Conservation (phyloP, 1,140 invertebrate genomes). For the Probaryconus sp. region DNA sequence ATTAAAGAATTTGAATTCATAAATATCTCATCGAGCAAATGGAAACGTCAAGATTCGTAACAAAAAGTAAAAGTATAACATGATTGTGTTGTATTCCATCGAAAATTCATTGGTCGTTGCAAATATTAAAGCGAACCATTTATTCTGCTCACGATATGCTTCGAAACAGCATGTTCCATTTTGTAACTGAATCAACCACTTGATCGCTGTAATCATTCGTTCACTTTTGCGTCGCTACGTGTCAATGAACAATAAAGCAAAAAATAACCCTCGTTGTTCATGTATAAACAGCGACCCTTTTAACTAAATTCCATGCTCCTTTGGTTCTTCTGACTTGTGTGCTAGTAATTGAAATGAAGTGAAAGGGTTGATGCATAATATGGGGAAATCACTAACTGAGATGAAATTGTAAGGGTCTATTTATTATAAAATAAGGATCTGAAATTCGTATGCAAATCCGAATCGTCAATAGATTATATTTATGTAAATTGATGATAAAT, state of each 20-base stretch:
- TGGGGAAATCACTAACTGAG: slow-evolving; percentile 3
- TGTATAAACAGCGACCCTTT: slow-evolving; percentile 29
- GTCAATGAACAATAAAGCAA: slow-evolving; percentile 29
- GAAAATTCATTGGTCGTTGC: background rate
- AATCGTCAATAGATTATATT: slow-evolving; percentile 15
- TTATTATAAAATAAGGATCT: slow-evolving; percentile 18
- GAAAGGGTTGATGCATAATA: slow-evolving; percentile 35
- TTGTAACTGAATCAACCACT: slow-evolving; percentile 43
- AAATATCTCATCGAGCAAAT: too few relatives aligned
- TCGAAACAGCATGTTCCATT: slow-evolving; percentile 13
- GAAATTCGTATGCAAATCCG: slow-evolving; percentile 13
- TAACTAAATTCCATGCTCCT: slow-evolving; percentile 36
- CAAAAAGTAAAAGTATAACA: slow-evolving; percentile 11
- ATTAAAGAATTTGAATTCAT: too few relatives aligned
- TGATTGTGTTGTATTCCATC: background rate
- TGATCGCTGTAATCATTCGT: slow-evolving; percentile 39
- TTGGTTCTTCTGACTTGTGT: slow-evolving; percentile 32
- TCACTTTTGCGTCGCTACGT: slow-evolving; percentile 31
- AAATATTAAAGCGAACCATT: background rate
- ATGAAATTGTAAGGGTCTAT: slow-evolving; percentile 32
- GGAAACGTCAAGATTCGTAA: too few relatives aligned
- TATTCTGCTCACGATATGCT: slow-evolving; percentile 7
- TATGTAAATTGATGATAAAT: too few relatives aligned
- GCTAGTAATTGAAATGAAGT: slow-evolving; percentile 41
- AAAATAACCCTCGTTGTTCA: slow-evolving; percentile 35